Percentiles rank a stretch among this genome's conserved stretches.
Evolutionary conservation across 2,113 vertebrate genomes (phyloP).

Genomic region (Cryptomyrus ogoouensis): DNA sequence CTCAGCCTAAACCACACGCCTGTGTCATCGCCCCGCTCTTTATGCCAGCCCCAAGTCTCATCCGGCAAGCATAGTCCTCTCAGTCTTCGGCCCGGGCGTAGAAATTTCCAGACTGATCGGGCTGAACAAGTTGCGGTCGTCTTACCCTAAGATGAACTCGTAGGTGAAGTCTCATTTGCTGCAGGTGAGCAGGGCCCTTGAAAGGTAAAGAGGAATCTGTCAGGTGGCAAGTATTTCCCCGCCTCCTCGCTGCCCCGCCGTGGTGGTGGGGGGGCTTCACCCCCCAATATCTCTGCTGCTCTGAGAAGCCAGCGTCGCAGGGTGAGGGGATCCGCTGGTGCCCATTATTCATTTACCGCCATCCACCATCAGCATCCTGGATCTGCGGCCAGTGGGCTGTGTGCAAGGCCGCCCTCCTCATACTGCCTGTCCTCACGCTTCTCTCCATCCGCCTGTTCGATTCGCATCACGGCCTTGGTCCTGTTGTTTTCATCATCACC

Average conservation of each 20-base stretch:
- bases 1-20: neutral
- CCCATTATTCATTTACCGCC: slow-evolving; percentile 57
- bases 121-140: too few species aligned
- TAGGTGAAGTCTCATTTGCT: slow-evolving; percentile 65
- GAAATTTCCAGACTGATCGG: neutral
- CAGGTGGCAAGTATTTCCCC: slow-evolving; percentile 50
- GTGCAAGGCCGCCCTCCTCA: slow-evolving; percentile 53
- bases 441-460: slow-evolving; percentile 43
- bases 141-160: slow-evolving; percentile 43
- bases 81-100: neutral
- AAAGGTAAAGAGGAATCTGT: slow-evolving; percentile 73
- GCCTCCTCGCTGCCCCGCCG: slow-evolving; percentile 40
- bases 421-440: slow-evolving; percentile 31
- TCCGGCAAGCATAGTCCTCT: neutral
- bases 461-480: slow-evolving; percentile 38
- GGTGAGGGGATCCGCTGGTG: slow-evolving; percentile 53
- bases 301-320: slow-evolving; percentile 44
- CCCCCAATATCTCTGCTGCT: slow-evolving; percentile 32
- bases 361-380: slow-evolving; percentile 50
- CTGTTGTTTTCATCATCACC: slow-evolving; percentile 44
- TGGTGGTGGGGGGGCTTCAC: too few species aligned
- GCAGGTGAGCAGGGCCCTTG: slow-evolving; percentile 71
- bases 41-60: neutral
- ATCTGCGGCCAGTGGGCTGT: slow-evolving; percentile 65
- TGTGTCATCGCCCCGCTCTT: neutral